These are phyloP conservation scores for Brachypteracias leptosomus DNA, from an alignment of 2,113 vertebrate species.

Conservation along the genomic window DNA sequence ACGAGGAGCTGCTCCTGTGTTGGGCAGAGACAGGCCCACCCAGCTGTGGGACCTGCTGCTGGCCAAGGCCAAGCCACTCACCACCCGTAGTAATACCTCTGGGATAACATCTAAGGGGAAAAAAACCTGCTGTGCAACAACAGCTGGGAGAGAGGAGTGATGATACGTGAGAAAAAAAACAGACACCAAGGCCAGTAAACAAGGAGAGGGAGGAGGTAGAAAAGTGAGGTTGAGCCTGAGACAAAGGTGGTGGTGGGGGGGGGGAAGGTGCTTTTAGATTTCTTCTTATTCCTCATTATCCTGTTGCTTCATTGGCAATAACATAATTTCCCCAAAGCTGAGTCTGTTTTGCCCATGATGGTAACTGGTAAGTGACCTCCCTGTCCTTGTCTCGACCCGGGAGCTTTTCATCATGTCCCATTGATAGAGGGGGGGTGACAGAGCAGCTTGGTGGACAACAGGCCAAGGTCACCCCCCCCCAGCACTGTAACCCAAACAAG, in stretches of 20 bases:
- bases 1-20: background rate
- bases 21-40: background rate
- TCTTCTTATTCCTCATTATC: too few relatives aligned
- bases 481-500: too few relatives aligned
- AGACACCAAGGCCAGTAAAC: background rate
- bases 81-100: accelerated
- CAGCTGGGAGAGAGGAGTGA: background rate
- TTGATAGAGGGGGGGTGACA: background rate
- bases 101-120: accelerated
- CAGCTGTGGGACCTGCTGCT: accelerated
- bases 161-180: background rate
- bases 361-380: too few relatives aligned
- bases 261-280: too few relatives aligned
- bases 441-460: background rate
- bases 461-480: background rate
- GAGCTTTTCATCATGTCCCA: background rate
- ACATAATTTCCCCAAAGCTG: accelerated
- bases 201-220: background rate
- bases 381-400: background rate
- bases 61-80: background rate
- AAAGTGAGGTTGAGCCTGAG: background rate
- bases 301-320: background rate
- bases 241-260: too few relatives aligned
- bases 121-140: background rate
- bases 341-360: background rate